A percentile compares a stretch with the other conserved stretches of the same genome.
These are phyloP conservation scores for Zaprionus lineosus DNA, from an alignment of 2,888 invertebrate species.

Conservation along the genomic window DNA sequence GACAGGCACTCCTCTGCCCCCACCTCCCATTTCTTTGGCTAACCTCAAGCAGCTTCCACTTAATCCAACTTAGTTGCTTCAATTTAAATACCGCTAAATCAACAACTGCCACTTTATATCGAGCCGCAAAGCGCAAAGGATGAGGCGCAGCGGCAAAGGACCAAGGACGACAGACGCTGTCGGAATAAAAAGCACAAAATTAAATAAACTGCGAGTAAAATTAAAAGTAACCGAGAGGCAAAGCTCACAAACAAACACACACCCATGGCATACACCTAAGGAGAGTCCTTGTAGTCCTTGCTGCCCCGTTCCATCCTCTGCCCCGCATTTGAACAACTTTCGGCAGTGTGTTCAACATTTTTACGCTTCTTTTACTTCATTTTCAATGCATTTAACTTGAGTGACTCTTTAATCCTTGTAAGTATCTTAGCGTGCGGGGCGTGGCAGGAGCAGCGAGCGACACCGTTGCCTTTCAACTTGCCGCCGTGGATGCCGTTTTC, in stretches of 20 bases:
- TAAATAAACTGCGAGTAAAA: conserved; percentile 79
- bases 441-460: not conserved
- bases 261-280: conserved; percentile 25
- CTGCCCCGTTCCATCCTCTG: not conserved
- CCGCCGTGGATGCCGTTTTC: conserved; percentile 24
- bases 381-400: conserved; percentile 82
- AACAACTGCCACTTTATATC: conserved; percentile 72
- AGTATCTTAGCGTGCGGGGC: conserved; percentile 68
- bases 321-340: conserved; percentile 51
- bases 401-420: conserved; percentile 82
- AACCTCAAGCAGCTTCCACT: conserved; percentile 56
- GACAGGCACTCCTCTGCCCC: too few species aligned
- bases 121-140: too few species aligned
- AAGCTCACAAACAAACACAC: conserved; percentile 39
- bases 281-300: not conserved
- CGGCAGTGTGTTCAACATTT: conserved; percentile 64
- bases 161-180: conserved; percentile 30
- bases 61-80: conserved; percentile 74
- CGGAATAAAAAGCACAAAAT: conserved; percentile 76
- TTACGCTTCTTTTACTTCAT: conserved; percentile 80
- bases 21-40: conserved; percentile 23
- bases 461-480: conserved; percentile 46
- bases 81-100: conserved; percentile 78
- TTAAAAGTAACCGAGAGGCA: conserved; percentile 68
- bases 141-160: too few species aligned